A percentile compares a stretch with the other conserved stretches of the same genome.
Evolutionary conservation across 1,140 invertebrate genomes (phyloP).

Genomic region (Parapsyche elsis): DNA sequence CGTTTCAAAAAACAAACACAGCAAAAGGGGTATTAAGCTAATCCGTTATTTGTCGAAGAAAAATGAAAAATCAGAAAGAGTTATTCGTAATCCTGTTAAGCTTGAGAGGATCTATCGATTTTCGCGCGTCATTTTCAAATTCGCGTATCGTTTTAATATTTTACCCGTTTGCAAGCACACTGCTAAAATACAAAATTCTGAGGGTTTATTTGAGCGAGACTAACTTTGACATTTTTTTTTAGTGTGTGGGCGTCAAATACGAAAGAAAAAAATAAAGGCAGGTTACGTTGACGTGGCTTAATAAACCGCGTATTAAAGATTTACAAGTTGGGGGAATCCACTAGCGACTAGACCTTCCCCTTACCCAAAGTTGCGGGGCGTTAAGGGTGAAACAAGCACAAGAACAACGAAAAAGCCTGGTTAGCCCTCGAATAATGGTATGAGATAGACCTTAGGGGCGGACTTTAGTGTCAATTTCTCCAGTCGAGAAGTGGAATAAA

Average conservation of each 20-base stretch:
- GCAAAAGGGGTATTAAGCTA: neutral
- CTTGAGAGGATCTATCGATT: neutral
- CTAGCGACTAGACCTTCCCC: too few species aligned
- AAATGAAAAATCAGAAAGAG: neutral
- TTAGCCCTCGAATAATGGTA: neutral
- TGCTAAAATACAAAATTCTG: too few species aligned
- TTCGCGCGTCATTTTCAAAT: too few species aligned
- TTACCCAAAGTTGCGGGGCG: neutral
- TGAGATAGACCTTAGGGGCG: neutral
- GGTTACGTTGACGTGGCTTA: constrained; percentile 2
- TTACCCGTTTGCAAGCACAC: too few species aligned
- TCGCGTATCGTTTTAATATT: too few species aligned
- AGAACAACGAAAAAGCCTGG: neutral
- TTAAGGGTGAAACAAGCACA: neutral
- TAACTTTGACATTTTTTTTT: too few species aligned
- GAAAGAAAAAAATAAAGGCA: neutral
- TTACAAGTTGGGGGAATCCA: neutral
- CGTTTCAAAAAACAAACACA: neutral
- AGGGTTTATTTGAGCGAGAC: too few species aligned
- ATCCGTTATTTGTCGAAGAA: constrained; percentile 7
- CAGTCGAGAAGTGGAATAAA: neutral
- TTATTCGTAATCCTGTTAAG: neutral
- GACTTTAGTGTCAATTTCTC: constrained; percentile 17
- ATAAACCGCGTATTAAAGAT: constrained; percentile 23
- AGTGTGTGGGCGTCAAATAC: neutral